These are phyloP conservation scores for Heliconius aoede DNA, from an alignment of 2,888 invertebrate genomes.

Conservation along the genomic window DNA sequence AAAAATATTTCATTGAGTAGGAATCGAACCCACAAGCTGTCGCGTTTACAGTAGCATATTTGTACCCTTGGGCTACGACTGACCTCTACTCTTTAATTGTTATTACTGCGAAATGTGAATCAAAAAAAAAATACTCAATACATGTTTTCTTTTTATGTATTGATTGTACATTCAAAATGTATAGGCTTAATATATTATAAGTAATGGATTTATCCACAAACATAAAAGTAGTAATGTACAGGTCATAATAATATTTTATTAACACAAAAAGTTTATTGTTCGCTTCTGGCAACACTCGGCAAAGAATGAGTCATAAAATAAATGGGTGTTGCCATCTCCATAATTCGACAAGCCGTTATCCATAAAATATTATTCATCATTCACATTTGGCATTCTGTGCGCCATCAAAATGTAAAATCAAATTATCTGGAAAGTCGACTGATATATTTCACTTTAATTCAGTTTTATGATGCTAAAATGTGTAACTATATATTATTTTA, in stretches of 20 bases:
- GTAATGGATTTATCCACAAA: slow-evolving; percentile 31
- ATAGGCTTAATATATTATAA: slow-evolving; percentile 9
- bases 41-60: too few species aligned
- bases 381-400: slow-evolving; percentile 34
- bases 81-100: not conserved
- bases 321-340: slow-evolving; percentile 46
- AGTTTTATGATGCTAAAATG: slow-evolving; percentile 15
- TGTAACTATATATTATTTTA: slow-evolving; percentile 23
- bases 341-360: slow-evolving; percentile 48
- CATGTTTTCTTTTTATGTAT: slow-evolving; percentile 5
- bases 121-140: not conserved
- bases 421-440: slow-evolving; percentile 25
- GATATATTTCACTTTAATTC: slow-evolving; percentile 29
- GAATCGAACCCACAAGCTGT: too few species aligned
- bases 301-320: slow-evolving; percentile 46
- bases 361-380: slow-evolving; percentile 46
- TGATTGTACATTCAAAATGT: not conserved
- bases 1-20: too few species aligned
- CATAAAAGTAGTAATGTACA: slow-evolving; percentile 37
- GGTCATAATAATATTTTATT: slow-evolving; percentile 40
- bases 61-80: too few species aligned
- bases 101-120: not conserved
- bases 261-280: slow-evolving; percentile 42
- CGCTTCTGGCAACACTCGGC: slow-evolving; percentile 39
- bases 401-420: slow-evolving; percentile 23